Evolutionary conservation across 1,140 invertebrate species (phyloP), one percentile per base, ranked within the genome.

Genomic region (Zaprionus africanus): DNA sequence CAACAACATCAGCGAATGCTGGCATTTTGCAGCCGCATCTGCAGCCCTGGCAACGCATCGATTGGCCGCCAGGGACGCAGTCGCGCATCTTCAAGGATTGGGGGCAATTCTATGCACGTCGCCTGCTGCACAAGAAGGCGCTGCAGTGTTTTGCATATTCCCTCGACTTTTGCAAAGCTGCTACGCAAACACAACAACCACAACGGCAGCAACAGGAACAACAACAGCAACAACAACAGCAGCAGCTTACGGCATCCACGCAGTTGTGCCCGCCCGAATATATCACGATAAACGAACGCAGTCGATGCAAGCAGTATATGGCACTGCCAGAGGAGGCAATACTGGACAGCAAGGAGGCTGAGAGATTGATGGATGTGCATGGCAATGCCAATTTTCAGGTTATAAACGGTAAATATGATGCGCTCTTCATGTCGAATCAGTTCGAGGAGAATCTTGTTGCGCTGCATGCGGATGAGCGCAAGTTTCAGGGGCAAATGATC

Each of bases 1-100:
- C 1, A 2, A 46, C 17, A 38, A 31, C 28, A 31, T 0, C 31
- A 34, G 31, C 11, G 6, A 24, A 5, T 4, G n/a, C 36, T 4
- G 26, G 46, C 11, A 6, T 2, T 3, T 19, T 79, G 22, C 31
- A 38, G 7, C 72, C 72, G 1, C 58, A 77, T 0, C 17, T 82
- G 5, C 67, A 70, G 56, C 71, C 76, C 12, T 86, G 82, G 82
- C 68, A 82, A 43, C 82, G 76, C 51, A 64, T 86, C 49, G 70
- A 88, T 51, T 86, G 80, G 84, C 31, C 46, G 0, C 4, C 22
- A 6, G 74, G 69, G 28, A 17, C 41, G 0, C 76, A 82, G 58
- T 15, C 83, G 41, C 36, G 57, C 1, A 51, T 86, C 28, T 78
- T 71, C n/a, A 49, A 36, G 31, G 73, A 80, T 12, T 86, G 83